These are phyloP conservation scores for Polypedilum pembai DNA, from an alignment of 1,140 invertebrate species.

Conservation along the genomic window DNA sequence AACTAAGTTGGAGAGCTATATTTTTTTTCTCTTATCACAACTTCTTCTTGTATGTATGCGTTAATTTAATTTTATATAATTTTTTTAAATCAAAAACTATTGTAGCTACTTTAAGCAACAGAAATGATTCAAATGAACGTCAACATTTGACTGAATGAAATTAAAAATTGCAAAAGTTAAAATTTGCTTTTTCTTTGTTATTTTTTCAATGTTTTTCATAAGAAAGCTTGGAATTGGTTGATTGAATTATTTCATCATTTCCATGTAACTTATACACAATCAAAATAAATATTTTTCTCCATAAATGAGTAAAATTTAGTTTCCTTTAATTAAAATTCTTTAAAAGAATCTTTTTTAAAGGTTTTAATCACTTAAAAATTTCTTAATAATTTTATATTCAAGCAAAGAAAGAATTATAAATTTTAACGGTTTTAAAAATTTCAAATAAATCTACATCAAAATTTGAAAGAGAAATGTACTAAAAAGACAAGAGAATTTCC, in stretches of 20 bases:
- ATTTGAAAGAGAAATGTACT: neutral
- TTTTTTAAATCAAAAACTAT: neutral
- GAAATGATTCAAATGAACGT: neutral
- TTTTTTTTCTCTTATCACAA: neutral
- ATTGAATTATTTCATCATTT: no score
- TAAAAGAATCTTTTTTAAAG: no score
- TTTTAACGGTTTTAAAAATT: neutral
- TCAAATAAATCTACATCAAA: no score
- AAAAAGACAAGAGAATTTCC: neutral
- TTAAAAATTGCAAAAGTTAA: neutral
- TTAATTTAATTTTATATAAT: neutral
- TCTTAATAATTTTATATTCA: no score
- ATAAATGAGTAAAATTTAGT: no score
- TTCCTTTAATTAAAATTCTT: neutral
- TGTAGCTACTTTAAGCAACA: constrained; percentile 15
- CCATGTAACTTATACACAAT: no score
- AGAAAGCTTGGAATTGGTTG: no score
- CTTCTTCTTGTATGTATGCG: neutral
- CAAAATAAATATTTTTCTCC: no score
- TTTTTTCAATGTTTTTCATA: neutral
- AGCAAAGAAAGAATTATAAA: neutral
- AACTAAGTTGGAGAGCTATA: neutral
- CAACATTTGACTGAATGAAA: neutral
- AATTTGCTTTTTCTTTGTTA: neutral
- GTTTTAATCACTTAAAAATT: no score